phyloP scores from a whole-genome alignment of 2,888 invertebrate species.

The Meganola albula region DNA sequence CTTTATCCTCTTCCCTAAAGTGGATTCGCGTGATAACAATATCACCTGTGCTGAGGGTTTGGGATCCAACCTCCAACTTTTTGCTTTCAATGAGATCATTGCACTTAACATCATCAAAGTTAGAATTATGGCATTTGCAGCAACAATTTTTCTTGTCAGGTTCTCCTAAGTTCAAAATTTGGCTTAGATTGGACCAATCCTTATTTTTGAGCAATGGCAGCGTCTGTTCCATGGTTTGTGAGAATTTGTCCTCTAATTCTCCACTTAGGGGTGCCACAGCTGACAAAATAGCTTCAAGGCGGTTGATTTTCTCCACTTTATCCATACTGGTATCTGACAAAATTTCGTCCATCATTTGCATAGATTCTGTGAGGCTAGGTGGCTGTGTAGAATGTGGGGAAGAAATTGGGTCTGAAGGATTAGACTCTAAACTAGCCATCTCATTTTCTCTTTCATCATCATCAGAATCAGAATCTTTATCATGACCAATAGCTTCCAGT shows the following conservation, averaged over 20 bases:
- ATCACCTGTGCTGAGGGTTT: slow-evolving; percentile 94
- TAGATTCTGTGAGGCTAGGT: slow-evolving; percentile 90
- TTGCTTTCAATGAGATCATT: slow-evolving; percentile 68
- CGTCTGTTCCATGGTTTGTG: slow-evolving; percentile 74
- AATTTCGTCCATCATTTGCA: slow-evolving; percentile 93
- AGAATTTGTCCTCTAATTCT: slow-evolving; percentile 73
- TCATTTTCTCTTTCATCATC: slow-evolving; percentile 85
- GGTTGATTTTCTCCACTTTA: slow-evolving; percentile 89
- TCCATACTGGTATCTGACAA: slow-evolving; percentile 90
- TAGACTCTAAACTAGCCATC: slow-evolving; percentile 88
- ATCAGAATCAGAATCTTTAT: slow-evolving; percentile 86
- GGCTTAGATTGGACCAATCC: slow-evolving; percentile 72
- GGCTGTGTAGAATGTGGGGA: slow-evolving; percentile 88
- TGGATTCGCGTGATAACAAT: slow-evolving; percentile 92
- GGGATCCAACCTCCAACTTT: slow-evolving; percentile 81
- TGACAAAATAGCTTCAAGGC: slow-evolving; percentile 89
- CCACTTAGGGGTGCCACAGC: slow-evolving; percentile 85
- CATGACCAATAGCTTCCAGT: slow-evolving; percentile 87
- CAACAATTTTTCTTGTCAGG: slow-evolving; percentile 68
- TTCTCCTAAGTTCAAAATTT: slow-evolving; percentile 67
- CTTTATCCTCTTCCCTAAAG: slow-evolving; percentile 71
- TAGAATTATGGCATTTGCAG: slow-evolving; percentile 77
- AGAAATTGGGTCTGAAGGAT: slow-evolving; percentile 85
- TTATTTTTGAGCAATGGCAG: slow-evolving; percentile 73
- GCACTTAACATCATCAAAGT: slow-evolving; percentile 57